Evolutionary conservation across 2,113 vertebrate species (phyloP).

Genomic region (Myocastor coypus): DNA sequence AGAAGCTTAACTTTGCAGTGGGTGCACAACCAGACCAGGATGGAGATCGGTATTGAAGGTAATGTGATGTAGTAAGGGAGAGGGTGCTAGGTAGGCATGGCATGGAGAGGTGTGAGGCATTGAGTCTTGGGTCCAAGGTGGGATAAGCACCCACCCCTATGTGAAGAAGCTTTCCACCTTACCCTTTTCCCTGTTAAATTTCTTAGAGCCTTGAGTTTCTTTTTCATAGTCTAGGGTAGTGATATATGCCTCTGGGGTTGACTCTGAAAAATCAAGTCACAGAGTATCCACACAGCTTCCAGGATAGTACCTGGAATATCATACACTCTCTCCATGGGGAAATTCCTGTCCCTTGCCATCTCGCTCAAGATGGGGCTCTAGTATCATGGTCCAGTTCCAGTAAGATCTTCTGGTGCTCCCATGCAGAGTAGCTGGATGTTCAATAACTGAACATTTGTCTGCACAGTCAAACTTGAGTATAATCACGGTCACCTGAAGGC

Average conservation of each 20-base stretch:
- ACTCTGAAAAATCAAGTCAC: neutral
- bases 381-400: neutral
- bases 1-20: neutral
- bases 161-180: neutral
- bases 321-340: neutral
- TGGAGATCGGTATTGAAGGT: neutral
- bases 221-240: neutral
- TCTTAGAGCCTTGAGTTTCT: neutral
- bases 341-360: neutral
- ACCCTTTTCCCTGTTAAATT: neutral
- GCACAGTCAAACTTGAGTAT: neutral
- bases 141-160: neutral
- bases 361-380: neutral
- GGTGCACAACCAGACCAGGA: accelerated
- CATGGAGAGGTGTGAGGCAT: neutral
- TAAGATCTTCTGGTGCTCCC: neutral
- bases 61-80: neutral
- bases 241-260: neutral
- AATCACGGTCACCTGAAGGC: neutral
- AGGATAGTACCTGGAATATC: neutral
- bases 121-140: neutral
- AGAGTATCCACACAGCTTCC: neutral
- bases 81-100: too few relatives aligned
- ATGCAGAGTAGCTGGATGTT: neutral
- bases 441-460: neutral